A percentile compares a stretch with the other conserved stretches of the same genome.
Conservation (phyloP, 2,888 invertebrate genomes). For the Drosophila monieri region DNA sequence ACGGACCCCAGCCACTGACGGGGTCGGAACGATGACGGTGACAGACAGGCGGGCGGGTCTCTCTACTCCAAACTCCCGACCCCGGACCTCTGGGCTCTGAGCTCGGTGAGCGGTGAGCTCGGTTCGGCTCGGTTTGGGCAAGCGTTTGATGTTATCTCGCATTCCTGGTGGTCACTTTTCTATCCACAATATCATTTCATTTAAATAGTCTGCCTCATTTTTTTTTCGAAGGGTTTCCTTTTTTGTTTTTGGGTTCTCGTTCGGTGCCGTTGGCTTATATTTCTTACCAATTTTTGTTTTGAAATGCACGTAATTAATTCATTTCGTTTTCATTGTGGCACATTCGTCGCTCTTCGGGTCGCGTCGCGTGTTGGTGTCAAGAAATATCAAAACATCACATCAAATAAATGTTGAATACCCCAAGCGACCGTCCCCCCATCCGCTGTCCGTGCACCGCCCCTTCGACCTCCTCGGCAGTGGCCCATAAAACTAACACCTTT, state of each 20-base stretch:
- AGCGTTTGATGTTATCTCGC: slow-evolving; percentile 79
- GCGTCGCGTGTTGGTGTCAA: slow-evolving; percentile 84
- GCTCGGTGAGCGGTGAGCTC: slow-evolving; percentile 17
- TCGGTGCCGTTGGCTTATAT: slow-evolving; percentile 34
- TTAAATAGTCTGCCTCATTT: slow-evolving; percentile 73
- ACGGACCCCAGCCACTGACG: slow-evolving; percentile 49
- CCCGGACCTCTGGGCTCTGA: slow-evolving; percentile 21
- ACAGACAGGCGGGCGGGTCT: slow-evolving; percentile 71
- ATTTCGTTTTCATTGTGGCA: slow-evolving; percentile 70
- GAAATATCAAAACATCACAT: slow-evolving; percentile 84
- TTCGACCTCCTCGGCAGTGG: slow-evolving; percentile 24
- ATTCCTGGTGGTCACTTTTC: slow-evolving; percentile 82
- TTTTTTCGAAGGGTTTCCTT: slow-evolving; percentile 19
- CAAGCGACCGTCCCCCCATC: slow-evolving; percentile 44
- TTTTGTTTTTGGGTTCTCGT: slow-evolving; percentile 26
- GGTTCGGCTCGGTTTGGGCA: slow-evolving; percentile 46
- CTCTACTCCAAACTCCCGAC: slow-evolving; percentile 30
- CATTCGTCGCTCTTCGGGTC: slow-evolving; percentile 56
- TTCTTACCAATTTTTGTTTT: slow-evolving; percentile 57
- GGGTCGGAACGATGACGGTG: slow-evolving; percentile 62
- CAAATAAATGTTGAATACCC: slow-evolving; percentile 83
- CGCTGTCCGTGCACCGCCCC: slow-evolving; percentile 20
- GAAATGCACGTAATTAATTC: slow-evolving; percentile 82
- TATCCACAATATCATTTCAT: slow-evolving; percentile 80
- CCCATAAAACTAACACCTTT: slow-evolving; percentile 61